Conservation (phyloP, 2,797 vertebrate species). For the Ambastaia sidthimunki region DNA sequence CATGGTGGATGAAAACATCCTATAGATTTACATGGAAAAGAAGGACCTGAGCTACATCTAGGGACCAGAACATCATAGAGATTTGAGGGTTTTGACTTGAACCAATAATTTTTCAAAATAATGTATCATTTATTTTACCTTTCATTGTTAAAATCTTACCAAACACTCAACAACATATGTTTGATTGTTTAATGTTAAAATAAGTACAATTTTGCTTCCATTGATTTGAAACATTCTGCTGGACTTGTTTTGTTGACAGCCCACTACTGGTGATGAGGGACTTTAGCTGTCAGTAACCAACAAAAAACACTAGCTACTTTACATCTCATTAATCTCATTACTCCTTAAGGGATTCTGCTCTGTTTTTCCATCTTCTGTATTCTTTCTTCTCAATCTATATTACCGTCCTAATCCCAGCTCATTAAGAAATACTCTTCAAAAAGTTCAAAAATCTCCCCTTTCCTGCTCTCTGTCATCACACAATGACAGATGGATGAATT, state of each 20-base stretch:
- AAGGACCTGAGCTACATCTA: no score
- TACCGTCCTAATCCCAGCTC: conserved; percentile 69
- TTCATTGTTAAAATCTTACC: no score
- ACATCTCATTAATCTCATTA: conserved; percentile 74
- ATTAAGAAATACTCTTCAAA: conserved; percentile 66
- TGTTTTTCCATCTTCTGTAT: conserved; percentile 25
- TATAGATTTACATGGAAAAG: no score
- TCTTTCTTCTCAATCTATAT: conserved; percentile 58
- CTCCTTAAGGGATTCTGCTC: conserved; percentile 62
- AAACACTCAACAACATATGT: background rate
- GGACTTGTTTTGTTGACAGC: conserved; percentile 67
- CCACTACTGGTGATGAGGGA: conserved; percentile 65
- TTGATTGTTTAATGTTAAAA: background rate
- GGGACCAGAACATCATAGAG: no score
- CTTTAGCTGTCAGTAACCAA: conserved; percentile 67
- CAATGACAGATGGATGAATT: conserved; percentile 34
- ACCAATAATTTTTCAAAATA: no score
- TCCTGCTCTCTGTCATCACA: conserved; percentile 45
- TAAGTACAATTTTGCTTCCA: background rate
- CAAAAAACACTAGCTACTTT: conserved; percentile 73
- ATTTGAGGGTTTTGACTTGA: no score
- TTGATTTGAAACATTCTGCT: conserved; percentile 29
- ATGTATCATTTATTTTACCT: no score
- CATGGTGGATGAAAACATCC: no score
- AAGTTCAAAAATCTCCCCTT: conserved; percentile 63